Conservation (phyloP, 2,113 vertebrate species). For the Hypanus sabinus region DNA sequence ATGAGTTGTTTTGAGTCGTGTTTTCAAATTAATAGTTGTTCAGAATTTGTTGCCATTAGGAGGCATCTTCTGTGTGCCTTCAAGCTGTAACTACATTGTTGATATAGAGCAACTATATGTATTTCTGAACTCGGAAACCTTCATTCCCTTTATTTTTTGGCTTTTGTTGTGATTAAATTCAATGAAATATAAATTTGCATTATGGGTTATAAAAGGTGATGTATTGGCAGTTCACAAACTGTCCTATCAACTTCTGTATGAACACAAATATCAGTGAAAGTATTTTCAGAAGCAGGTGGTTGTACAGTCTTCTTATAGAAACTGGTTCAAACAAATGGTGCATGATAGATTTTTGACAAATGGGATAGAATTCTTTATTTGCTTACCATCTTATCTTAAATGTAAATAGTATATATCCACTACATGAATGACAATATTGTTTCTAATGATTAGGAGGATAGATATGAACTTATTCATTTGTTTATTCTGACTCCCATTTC, state of each 20-base stretch:
- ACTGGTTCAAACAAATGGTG: not conserved
- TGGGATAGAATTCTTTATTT: not conserved
- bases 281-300: not conserved
- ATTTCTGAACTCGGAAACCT: not conserved
- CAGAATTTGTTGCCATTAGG: not conserved
- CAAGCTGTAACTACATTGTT: not conserved
- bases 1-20: not conserved
- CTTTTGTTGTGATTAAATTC: not conserved
- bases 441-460: not conserved
- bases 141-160: not conserved
- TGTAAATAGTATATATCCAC: not conserved
- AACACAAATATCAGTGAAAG: not conserved
- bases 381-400: not conserved
- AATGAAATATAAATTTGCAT: not conserved
- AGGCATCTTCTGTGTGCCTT: not conserved
- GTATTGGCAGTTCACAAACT: not conserved
- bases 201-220: not conserved
- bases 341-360: not conserved
- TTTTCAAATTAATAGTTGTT: not conserved
- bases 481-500: no score
- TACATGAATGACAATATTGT: no score
- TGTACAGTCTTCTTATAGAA: not conserved
- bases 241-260: not conserved
- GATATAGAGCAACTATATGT: not conserved
- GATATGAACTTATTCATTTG: no score